These are phyloP conservation scores for Oxyura jamaicensis DNA, from an alignment of 2,113 vertebrate species.

Conservation along the genomic window DNA sequence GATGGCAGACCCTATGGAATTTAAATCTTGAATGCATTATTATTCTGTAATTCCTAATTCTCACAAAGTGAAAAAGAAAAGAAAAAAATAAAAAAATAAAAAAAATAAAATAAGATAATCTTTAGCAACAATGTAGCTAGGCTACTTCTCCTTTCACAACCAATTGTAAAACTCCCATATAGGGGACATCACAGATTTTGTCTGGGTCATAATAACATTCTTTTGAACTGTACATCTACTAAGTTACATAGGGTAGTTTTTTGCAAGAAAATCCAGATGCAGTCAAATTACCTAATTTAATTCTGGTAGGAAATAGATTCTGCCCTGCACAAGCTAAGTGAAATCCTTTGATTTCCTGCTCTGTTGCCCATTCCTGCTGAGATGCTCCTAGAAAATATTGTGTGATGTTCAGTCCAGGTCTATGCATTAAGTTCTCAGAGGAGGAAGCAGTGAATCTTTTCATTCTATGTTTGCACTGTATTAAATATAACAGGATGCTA, in stretches of 20 bases:
- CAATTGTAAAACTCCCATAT: not conserved
- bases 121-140: not conserved
- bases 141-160: not conserved
- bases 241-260: not conserved
- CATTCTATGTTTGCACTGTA: not conserved
- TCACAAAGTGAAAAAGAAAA: not conserved
- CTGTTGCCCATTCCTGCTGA: not conserved
- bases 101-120: too few species aligned
- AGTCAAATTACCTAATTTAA: not conserved
- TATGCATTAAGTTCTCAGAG: not conserved
- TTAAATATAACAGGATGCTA: not conserved
- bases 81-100: not conserved
- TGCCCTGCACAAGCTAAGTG: not conserved
- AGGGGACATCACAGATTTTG: not conserved
- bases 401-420: not conserved
- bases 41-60: not conserved
- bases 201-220: not conserved
- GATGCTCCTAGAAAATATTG: not conserved
- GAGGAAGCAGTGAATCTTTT: not conserved
- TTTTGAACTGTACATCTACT: not conserved
- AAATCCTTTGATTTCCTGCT: not conserved
- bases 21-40: accelerated
- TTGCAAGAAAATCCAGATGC: not conserved
- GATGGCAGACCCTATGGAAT: not conserved
- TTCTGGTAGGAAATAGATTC: not conserved